phyloP scores from a whole-genome alignment of 2,113 vertebrate species.

The Psittacara wagleri region DNA sequence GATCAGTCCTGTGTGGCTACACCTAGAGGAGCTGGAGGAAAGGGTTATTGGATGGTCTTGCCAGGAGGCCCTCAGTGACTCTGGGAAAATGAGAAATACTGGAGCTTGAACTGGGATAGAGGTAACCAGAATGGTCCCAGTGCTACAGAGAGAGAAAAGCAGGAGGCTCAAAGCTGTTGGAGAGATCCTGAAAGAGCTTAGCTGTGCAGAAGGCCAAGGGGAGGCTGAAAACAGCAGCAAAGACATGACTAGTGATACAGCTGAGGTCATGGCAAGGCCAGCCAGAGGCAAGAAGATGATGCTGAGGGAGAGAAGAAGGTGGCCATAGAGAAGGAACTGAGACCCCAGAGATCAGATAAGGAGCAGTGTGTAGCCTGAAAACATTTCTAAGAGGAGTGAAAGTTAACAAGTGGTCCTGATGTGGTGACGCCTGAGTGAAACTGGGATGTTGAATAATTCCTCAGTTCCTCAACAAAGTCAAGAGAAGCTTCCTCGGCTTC shows the following conservation, averaged over 20 bases:
- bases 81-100: background rate
- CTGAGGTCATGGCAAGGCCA: background rate
- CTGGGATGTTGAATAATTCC: conserved; percentile 49
- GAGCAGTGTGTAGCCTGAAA: background rate
- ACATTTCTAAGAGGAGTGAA: conserved; percentile 15
- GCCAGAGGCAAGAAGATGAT: conserved; percentile 1
- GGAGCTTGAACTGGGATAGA: background rate
- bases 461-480: conserved; percentile 40
- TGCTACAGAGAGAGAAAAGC: background rate
- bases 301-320: background rate
- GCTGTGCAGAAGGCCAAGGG: background rate
- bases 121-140: background rate
- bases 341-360: conserved; percentile 63
- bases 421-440: conserved; percentile 49
- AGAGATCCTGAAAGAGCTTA: background rate
- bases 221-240: background rate
- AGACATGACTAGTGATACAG: background rate
- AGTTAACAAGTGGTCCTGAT: conserved; percentile 53
- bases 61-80: background rate
- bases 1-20: background rate
- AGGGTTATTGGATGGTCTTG: background rate
- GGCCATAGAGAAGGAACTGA: conserved; percentile 60
- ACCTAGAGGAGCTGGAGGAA: background rate
- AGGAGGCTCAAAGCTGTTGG: background rate
- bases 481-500: background rate